Evolutionary conservation across 2,888 invertebrate species (phyloP).

Genomic region (Sipha maydis): DNA sequence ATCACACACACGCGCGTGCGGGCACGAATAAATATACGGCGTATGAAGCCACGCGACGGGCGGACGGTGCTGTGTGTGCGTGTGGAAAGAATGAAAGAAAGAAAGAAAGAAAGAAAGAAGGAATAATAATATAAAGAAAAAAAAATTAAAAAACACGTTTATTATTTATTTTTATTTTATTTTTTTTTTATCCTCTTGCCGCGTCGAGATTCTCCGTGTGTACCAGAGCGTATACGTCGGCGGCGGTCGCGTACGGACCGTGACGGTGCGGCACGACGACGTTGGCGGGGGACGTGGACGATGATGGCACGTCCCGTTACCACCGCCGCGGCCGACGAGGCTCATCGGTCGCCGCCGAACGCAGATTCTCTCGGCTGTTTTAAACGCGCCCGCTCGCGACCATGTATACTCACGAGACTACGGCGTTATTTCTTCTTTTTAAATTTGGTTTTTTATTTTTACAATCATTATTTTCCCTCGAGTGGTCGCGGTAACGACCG

Average conservation of each 20-base stretch:
- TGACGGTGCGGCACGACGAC: background rate
- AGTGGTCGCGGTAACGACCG: slow-evolving; percentile 17
- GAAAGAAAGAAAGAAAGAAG: slow-evolving; percentile 21
- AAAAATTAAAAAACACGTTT: slow-evolving; percentile 43
- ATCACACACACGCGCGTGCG: background rate
- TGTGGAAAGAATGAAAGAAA: background rate
- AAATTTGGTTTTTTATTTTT: background rate
- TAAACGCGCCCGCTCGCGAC: background rate
- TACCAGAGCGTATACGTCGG: slow-evolving; percentile 56
- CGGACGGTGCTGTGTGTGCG: background rate
- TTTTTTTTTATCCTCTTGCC: background rate
- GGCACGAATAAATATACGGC: background rate
- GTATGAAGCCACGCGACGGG: background rate
- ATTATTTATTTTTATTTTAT: slow-evolving; percentile 19
- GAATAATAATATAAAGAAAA: background rate
- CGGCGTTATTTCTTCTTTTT: background rate
- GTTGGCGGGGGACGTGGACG: background rate
- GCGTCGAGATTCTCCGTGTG: slow-evolving; percentile 60
- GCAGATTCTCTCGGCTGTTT: background rate
- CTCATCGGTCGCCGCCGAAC: background rate
- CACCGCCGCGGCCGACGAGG: background rate
- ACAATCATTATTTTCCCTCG: slow-evolving; percentile 16
- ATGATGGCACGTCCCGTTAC: slow-evolving; percentile 57
- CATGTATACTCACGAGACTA: background rate
- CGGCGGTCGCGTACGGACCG: slow-evolving; percentile 13